Evolutionary conservation across 1,140 invertebrate genomes (phyloP), one percentile per base, ranked within the genome.

Genomic region (Zaprionus kolodkinae): DNA sequence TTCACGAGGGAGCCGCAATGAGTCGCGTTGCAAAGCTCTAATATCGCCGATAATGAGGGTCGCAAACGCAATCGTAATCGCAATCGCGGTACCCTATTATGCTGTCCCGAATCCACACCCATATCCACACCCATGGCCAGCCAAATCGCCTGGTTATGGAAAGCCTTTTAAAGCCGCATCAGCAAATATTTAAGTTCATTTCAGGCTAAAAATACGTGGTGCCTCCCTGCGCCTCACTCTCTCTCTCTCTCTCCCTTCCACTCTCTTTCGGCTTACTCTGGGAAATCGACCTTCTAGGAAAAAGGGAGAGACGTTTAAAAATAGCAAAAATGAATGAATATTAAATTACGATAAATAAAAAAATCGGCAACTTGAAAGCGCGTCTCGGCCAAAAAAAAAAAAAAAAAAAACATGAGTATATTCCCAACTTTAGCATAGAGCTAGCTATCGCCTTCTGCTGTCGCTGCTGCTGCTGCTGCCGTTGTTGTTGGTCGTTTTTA

Each of bases 311-410:
- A 45, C 35, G 79, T 73, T 82, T 82, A 87, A 86, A 76, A 86
- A 87, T 79, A 86, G 80, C 72, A 66, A 73, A 78, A 80, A 77
- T 83, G 79, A 67, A 86, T 86, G 79, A 83, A 86, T 86, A 86
- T 86, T 86, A 87, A 86, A 88, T 83, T 83, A 78, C 76, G 63
- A 88, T 76, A 79, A 76, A 73, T 76, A 73, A 76, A 67, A 73
- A 48, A 54, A 54, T 45, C 59, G 67, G 48, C 40, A 74, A 57
- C 59, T 69, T 74, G 35, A 69, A 69, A 73, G 64, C 36, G 33
- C n/a, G 48, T 35, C 12, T 27, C 45, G 38, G 11, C 15, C 17
- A 10, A 17, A 25, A 25, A 35, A 27, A 60, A 69, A 61, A 10
- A 17, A 25, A 25, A 35, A 27, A 60, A 69, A 61, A 40, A 66